Percentiles rank a stretch among this genome's conserved stretches.
Conservation (phyloP, 2,113 vertebrate species). For the Pimephales promelas region DNA sequence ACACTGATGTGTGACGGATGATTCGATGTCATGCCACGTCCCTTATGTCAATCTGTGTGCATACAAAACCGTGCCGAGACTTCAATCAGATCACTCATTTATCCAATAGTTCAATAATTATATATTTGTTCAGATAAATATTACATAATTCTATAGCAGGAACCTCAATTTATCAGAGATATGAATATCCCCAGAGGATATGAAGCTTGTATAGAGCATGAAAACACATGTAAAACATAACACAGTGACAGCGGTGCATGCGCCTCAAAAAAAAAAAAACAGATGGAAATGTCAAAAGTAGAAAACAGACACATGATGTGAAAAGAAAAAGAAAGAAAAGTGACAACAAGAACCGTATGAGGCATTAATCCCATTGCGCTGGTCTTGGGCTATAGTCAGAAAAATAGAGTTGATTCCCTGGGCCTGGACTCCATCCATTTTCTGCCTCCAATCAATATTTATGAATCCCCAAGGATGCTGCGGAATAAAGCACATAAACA, state of each 20-base stretch:
- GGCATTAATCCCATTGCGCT: constrained; percentile 85
- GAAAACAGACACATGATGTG: constrained; percentile 25
- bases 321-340: constrained; percentile 31
- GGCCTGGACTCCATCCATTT: constrained; percentile 90
- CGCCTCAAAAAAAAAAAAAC: background rate
- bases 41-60: background rate
- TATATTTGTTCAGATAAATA: constrained; percentile 12
- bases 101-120: constrained; percentile 9
- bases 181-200: constrained; percentile 34
- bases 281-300: constrained; percentile 63
- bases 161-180: constrained; percentile 24
- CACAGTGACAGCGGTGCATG: background rate
- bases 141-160: background rate
- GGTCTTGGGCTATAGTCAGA: constrained; percentile 85
- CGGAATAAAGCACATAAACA: constrained; percentile 88
- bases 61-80: background rate
- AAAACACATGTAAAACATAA: constrained; percentile 26
- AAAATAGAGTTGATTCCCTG: constrained; percentile 90
- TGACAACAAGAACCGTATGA: constrained; percentile 76
- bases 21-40: background rate
- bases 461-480: constrained; percentile 96
- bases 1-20: background rate
- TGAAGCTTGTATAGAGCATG: constrained; percentile 1
- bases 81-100: background rate
- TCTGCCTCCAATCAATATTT: constrained; percentile 98